Evolutionary conservation across 2,888 invertebrate species (phyloP), one percentile per base, ranked within the genome.

Genomic region (Agrilus cyanescens): DNA sequence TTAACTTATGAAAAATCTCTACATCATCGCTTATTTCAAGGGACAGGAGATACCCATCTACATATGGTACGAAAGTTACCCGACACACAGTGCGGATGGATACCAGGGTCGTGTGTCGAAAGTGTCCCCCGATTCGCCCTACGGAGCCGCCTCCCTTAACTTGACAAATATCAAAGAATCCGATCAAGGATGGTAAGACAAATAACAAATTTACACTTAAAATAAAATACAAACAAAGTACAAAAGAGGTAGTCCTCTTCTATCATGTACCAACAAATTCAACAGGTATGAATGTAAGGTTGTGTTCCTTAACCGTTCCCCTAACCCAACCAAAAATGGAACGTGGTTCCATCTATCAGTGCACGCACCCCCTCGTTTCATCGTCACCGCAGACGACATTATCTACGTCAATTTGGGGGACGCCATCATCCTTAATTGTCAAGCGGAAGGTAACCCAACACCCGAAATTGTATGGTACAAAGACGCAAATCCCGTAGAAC

Each of bases 321-420:
- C 90, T 57, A 89, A 88, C 69, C 83, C 83, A 67, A 81, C 85
- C 74, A 89, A 88, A 71, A 90, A 88, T 73, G 94, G 95, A 65
- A 93, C 94, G 61, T 95, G 94, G 94, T 93, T 95, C 74, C 93
- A 95, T 71, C 79, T 96, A 69, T 91, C 93, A 73, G 94, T 96
- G 66, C 91, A 94, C 75, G 93, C 93, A 67, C 90, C 91, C 65
- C 94, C 94, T 59, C 82, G 88, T 49, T 93, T 93, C 76, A 86
- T 86, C 72, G 85, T 88, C 72, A 91, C 90, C 65, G 91, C 93
- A 63, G 91, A 90, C 71, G 89, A 91, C 72, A 85, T 91, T 72
- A 88, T 91, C 71, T 93, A 93, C 77, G 93, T 93, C 71, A 93
- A 90, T 75, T 78, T 91, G 72, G 94, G 94, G 60, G 93, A 94